Percentiles rank a stretch among this genome's conserved stretches.
Evolutionary conservation across 2,888 invertebrate genomes (phyloP).

Genomic region (Campopleginae sp.): DNA sequence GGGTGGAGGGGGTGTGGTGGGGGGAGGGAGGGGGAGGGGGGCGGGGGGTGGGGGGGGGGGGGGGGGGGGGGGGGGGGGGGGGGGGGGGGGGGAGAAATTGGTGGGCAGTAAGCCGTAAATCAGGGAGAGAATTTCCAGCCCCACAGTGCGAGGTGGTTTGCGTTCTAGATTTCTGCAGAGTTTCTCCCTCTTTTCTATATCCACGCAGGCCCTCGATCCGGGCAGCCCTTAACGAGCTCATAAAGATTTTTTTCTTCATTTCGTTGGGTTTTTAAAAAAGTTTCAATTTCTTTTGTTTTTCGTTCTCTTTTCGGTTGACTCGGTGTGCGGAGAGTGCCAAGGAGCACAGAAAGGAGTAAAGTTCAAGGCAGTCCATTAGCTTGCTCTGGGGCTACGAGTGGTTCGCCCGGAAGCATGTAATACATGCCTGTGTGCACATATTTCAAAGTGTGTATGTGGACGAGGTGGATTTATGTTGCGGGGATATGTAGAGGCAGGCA

Average conservation of each 20-base stretch:
- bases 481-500: neutral
- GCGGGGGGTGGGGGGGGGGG: neutral
- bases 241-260: slow-evolving; percentile 21
- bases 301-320: slow-evolving; percentile 63
- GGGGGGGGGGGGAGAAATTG: slow-evolving; percentile 1
- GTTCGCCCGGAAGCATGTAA: slow-evolving; percentile 23
- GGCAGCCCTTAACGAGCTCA: slow-evolving; percentile 18
- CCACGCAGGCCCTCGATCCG: slow-evolving; percentile 28
- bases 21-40: neutral
- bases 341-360: slow-evolving; percentile 48
- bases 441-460: no score
- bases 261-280: slow-evolving; percentile 38
- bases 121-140: slow-evolving; percentile 61
- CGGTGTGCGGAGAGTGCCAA: slow-evolving; percentile 37
- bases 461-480: neutral
- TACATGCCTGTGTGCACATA: neutral
- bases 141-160: slow-evolving; percentile 38
- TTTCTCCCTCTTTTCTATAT: slow-evolving; percentile 50
- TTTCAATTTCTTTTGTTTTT: slow-evolving; percentile 32
- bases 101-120: slow-evolving; percentile 55
- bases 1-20: no score
- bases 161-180: slow-evolving; percentile 20
- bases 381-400: slow-evolving; percentile 47
- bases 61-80: neutral
- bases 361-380: slow-evolving; percentile 74